phyloP scores from a whole-genome alignment of 2,113 vertebrate species.

The Enhydra lutris region DNA sequence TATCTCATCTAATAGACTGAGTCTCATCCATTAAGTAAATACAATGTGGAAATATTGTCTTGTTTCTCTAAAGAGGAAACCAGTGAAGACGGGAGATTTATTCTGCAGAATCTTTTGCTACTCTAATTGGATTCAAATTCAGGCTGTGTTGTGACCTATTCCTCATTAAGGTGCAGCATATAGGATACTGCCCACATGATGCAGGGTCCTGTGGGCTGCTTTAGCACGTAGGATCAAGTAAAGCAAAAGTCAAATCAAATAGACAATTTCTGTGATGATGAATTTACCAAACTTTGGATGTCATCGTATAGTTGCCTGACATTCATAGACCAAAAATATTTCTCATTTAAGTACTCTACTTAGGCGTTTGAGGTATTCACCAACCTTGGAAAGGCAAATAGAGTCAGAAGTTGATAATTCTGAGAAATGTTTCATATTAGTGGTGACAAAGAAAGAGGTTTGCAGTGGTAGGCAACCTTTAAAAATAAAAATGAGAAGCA shows the following conservation, averaged over 20 bases:
- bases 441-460: slow-evolving; percentile 71
- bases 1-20: slow-evolving; percentile 86
- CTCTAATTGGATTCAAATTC: slow-evolving; percentile 79
- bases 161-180: slow-evolving; percentile 53
- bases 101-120: slow-evolving; percentile 70
- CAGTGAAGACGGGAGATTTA: slow-evolving; percentile 75
- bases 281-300: slow-evolving; percentile 15
- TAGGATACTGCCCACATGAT: neutral
- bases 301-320: slow-evolving; percentile 45
- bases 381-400: slow-evolving; percentile 69
- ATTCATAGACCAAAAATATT: slow-evolving; percentile 47
- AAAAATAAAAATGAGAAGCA: slow-evolving; percentile 83
- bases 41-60: slow-evolving; percentile 80
- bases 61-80: slow-evolving; percentile 82
- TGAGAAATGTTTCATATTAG: slow-evolving; percentile 76
- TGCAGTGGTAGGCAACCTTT: slow-evolving; percentile 80
- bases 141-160: slow-evolving; percentile 56
- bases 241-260: slow-evolving; percentile 48
- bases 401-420: slow-evolving; percentile 67
- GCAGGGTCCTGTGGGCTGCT: neutral
- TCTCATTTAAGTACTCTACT: slow-evolving; percentile 51
- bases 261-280: neutral
- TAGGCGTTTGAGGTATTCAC: slow-evolving; percentile 48
- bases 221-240: neutral
- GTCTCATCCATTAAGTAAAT: slow-evolving; percentile 86